These are phyloP conservation scores for Anarrhichthys ocellatus DNA, from an alignment of 2,113 vertebrate genomes.

Conservation along the genomic window DNA sequence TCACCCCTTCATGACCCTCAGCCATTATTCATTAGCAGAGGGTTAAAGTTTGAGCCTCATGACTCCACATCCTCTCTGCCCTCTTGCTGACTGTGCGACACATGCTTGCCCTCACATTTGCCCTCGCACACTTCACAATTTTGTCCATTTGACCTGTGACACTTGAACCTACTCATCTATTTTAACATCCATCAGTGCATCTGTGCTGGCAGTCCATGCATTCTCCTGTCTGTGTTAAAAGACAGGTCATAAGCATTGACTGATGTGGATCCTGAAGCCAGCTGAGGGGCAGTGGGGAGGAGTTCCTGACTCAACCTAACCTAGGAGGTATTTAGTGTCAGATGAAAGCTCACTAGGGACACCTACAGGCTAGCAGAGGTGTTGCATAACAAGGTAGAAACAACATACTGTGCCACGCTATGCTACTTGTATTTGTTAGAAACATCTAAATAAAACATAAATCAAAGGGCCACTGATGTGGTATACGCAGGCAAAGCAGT, in stretches of 20 bases:
- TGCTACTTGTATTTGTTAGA: background rate
- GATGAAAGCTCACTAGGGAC: conserved; percentile 5
- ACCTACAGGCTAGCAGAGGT: background rate
- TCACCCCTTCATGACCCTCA: conserved; percentile 54
- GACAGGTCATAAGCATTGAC: background rate
- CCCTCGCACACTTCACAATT: conserved; percentile 47
- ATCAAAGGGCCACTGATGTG: background rate
- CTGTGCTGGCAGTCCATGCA: background rate
- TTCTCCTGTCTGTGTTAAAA: conserved; percentile 23
- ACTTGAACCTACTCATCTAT: conserved; percentile 37
- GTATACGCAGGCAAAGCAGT: background rate
- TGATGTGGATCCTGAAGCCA: background rate
- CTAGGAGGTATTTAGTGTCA: too few relatives aligned
- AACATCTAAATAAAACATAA: background rate
- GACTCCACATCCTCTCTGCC: conserved; percentile 69
- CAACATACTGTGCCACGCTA: too few relatives aligned
- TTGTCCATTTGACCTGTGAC: conserved; percentile 52
- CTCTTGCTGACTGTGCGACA: conserved; percentile 63
- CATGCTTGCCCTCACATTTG: conserved; percentile 39
- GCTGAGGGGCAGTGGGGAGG: background rate
- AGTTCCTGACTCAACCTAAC: background rate
- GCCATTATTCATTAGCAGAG: conserved; percentile 55
- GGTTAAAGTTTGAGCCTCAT: conserved; percentile 57
- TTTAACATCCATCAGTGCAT: conserved; percentile 9
- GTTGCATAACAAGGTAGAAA: background rate